Base-by-base conservation (phyloP, 1,140 invertebrate species). In the Drosophila pseudoobscura region DNA sequence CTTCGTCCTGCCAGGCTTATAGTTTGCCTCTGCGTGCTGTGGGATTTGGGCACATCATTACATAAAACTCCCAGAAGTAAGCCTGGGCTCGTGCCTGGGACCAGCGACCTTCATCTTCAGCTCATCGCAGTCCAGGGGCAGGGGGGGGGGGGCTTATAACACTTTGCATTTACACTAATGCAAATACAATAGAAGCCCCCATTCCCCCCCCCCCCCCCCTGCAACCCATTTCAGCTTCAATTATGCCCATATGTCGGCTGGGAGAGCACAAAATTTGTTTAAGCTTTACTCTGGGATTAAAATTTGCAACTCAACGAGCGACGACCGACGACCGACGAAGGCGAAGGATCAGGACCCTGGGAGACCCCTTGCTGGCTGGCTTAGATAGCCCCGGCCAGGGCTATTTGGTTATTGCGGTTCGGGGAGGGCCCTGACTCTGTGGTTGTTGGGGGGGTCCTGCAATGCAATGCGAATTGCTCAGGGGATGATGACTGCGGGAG, bases 91-190 rank as follows among this genome's bases (percentile, higher is more conserved):
- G 70, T 76, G 74, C 63, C 54, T 76, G 74, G 72, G 74, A 75
- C 35, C 31, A 11, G 2, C 24, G 24, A 26, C 24, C 24, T 4
- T 0, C 24, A 3, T 20, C 22, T 47, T n/a, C 49, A 11, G 11
- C 31, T 35, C 31, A 35, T 35, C 35, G 4, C 35, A 17, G 17
- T n/a, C n/a, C 0, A 20, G 17, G 17, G 17, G 15, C 15, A 0
- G 15, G 15, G 15, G 15, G 15, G 15, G 15, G 15, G 15, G 15
- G 15, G 15, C 15, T 87, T 87, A 87, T 88, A 87, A 87, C 83
- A 87, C 83, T 88, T 87, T 87, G 83, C 83, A 88, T 69, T 88
- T 88, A 88, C 83, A 83, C 84, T 79, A 88, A 88, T 88, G 83
- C 83, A 88, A 83, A 88, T 88, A 88, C 83, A 83, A 88, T 88